Base-by-base conservation (phyloP, 2,888 invertebrate species). In the Drosophila ustulata region DNA sequence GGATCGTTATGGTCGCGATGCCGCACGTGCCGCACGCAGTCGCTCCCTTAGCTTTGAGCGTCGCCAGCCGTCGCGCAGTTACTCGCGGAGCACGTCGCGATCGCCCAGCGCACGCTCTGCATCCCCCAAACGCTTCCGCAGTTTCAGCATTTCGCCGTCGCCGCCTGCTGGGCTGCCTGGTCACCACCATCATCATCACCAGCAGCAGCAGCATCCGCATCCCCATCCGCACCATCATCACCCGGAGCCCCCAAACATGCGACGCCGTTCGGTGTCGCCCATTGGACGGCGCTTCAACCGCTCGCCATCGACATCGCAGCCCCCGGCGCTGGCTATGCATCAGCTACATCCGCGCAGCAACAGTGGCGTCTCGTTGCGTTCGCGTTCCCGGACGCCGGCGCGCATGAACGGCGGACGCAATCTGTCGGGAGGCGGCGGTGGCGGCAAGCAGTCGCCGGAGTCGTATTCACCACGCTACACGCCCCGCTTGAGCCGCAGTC, bases 1-100 rank as follows among this genome's bases (percentile, higher is more conserved):
- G 91, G 96, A 97, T 92, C 94, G 95, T 55, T 97, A 96, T 92
- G 97, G 97, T 0, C 93, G 97, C 9, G 97, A 97, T 91, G 93
- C 95, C 58, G 93, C 94, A 0, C 89, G 93, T 4, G 88, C 88
- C 18, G 93, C 93, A 43, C 91, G 92, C 32, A 91, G 92, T 47
- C 92, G 91, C 6, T 90, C 90, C 2, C 47, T 62, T 1, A 90
- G 90, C 50, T 78, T 84, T 25, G 82, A 83, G 9, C 81, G 89
- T 0, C 73, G 77, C 0, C 72, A 53, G 4, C 80, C 77, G n/a
- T 87, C 92, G 5, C 70, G 77, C 4, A 88, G 82, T n/a, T 70
- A 26, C 8, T 41, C 39, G 78, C 72, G 86, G 4, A 80, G 84
- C 8, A 91, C 90, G n/a, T 92, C 93, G 2, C 82, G 67, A 64